phyloP scores from a whole-genome alignment of 2,113 vertebrate species.

The Herpetotheres cachinnans region DNA sequence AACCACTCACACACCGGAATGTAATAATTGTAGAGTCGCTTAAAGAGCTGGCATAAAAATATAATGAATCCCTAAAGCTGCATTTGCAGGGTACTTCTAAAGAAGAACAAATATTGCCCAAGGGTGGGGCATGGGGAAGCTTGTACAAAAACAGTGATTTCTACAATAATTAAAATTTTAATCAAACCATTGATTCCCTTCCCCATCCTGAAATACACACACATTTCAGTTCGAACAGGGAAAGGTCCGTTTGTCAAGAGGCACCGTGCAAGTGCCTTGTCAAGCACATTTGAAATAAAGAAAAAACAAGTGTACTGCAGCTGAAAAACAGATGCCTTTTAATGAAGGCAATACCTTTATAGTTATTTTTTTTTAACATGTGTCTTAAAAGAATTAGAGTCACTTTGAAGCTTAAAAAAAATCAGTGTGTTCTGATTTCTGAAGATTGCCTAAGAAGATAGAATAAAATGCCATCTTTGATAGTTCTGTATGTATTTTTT shows the following conservation, averaged over 20 bases:
- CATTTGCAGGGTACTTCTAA: neutral
- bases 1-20: constrained; percentile 26
- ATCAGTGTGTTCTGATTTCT: neutral
- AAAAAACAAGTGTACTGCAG: neutral
- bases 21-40: constrained; percentile 40
- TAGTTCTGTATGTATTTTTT: neutral
- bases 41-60: constrained; percentile 30
- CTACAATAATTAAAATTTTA: constrained; percentile 41
- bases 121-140: neutral
- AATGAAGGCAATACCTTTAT: neutral
- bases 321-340: neutral
- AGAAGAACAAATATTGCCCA: constrained; percentile 44
- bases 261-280: fast-evolving
- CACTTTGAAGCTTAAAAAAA: neutral
- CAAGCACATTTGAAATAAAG: neutral
- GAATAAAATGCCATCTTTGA: neutral
- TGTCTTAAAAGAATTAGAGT: neutral
- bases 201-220: neutral
- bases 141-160: neutral
- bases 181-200: neutral
- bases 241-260: neutral
- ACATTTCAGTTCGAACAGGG: neutral
- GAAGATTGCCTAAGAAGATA: neutral
- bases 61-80: constrained; percentile 18
- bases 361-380: neutral